Evolutionary conservation across 2,888 invertebrate species (phyloP).

Genomic region (Hirtodrosophila histrioides): DNA sequence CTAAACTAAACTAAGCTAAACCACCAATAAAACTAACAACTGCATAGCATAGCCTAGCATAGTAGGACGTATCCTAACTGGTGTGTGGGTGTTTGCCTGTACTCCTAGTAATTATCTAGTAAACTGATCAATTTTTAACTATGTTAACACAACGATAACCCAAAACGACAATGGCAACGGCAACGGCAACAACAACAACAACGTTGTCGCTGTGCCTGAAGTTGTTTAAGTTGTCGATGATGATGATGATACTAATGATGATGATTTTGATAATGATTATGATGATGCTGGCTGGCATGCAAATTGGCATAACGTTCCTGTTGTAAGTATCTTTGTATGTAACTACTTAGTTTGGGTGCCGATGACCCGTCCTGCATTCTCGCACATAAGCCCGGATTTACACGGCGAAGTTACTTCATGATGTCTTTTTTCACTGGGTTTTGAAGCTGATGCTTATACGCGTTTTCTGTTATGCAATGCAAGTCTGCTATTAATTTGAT

Average conservation of each 20-base stretch:
- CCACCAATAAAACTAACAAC: slow-evolving; percentile 47
- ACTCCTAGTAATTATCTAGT: slow-evolving; percentile 55
- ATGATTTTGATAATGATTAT: slow-evolving; percentile 1
- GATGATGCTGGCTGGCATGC: slow-evolving; percentile 41
- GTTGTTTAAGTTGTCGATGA: slow-evolving; percentile 23
- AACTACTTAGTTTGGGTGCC: slow-evolving; percentile 3
- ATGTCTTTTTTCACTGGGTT: too few relatives aligned
- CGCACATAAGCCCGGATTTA: not conserved
- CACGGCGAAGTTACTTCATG: not conserved
- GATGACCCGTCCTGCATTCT: slow-evolving; percentile 2
- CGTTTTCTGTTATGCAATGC: too few relatives aligned
- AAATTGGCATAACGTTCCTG: slow-evolving; percentile 60
- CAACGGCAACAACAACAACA: slow-evolving; percentile 10
- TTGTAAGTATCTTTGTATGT: slow-evolving; percentile 11
- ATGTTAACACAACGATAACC: slow-evolving; percentile 36
- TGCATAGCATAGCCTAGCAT: slow-evolving; percentile 41
- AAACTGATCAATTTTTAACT: slow-evolving; percentile 50
- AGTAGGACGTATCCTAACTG: slow-evolving; percentile 21
- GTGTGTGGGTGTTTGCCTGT: slow-evolving; percentile 43
- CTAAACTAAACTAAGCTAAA: slow-evolving; percentile 12
- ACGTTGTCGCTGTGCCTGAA: slow-evolving; percentile 4
- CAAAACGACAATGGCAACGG: slow-evolving; percentile 11
- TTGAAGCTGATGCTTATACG: too few relatives aligned
- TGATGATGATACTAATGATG: slow-evolving; percentile 17
- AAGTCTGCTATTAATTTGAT: too few relatives aligned